These are phyloP conservation scores for Leptopilina boulardi DNA, from an alignment of 1,140 invertebrate genomes.

Conservation along the genomic window DNA sequence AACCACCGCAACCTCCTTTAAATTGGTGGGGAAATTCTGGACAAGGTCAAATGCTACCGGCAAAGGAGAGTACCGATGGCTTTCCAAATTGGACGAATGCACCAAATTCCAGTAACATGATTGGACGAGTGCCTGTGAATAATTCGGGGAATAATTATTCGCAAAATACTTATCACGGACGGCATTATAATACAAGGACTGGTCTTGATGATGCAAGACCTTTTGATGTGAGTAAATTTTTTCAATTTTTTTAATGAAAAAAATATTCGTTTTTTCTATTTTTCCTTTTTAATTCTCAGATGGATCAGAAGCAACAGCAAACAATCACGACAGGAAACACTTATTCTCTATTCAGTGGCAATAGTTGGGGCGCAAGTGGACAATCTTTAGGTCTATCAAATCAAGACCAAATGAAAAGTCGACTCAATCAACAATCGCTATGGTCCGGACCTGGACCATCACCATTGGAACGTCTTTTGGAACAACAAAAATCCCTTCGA, in stretches of 20 bases:
- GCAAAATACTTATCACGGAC: constrained; percentile 49
- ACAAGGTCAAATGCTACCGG: constrained; percentile 45
- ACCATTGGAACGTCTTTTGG: constrained; percentile 86
- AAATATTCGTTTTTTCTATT: not conserved
- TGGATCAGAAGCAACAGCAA: constrained; percentile 62
- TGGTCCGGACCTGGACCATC: constrained; percentile 87
- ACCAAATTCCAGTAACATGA: constrained; percentile 46
- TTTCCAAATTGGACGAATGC: constrained; percentile 64
- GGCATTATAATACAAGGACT: constrained; percentile 51
- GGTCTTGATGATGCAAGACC: constrained; percentile 59
- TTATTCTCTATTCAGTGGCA: constrained; percentile 83
- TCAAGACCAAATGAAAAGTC: constrained; percentile 61
- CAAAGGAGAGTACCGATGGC: constrained; percentile 55
- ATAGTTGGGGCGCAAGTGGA: constrained; percentile 71
- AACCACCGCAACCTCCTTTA: constrained; percentile 60
- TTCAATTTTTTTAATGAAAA: not conserved
- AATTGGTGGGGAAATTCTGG: constrained; percentile 61
- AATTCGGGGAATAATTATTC: constrained; percentile 61
- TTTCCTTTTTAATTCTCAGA: constrained; percentile 44
- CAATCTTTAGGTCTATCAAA: constrained; percentile 51
- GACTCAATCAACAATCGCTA: constrained; percentile 80
- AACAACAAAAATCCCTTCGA: constrained; percentile 85
- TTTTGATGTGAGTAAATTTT: constrained; percentile 62
- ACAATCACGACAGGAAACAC: constrained; percentile 73
- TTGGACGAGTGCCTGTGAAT: constrained; percentile 52